A percentile compares a stretch with the other conserved stretches of the same genome.
Conservation (phyloP, 1,140 invertebrate genomes). For the Drosophila nebulosa region DNA sequence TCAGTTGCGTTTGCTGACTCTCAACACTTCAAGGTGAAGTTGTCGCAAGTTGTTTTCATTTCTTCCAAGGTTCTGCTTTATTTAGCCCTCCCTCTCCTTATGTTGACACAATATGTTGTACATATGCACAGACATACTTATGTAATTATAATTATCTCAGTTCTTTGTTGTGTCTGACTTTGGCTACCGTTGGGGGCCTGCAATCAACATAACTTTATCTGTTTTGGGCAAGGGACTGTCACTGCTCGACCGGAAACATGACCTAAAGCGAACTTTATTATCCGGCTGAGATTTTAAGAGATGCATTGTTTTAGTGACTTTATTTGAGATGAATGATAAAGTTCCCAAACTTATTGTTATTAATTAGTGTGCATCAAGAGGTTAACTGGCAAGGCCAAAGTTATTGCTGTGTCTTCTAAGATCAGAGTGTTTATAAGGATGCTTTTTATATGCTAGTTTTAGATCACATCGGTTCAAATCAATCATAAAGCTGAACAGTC, state of each 20-base stretch:
- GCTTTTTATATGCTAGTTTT: no score
- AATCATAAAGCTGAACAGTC: no score
- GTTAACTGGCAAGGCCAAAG: neutral
- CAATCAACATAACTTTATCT: neutral
- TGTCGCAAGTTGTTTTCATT: neutral
- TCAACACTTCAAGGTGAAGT: conserved; percentile 8
- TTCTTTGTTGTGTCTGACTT: neutral
- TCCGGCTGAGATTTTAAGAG: neutral
- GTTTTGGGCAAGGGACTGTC: neutral
- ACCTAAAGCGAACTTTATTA: conserved; percentile 5
- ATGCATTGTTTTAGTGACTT: conserved; percentile 6
- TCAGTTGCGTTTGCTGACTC: neutral
- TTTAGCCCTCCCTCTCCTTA: neutral
- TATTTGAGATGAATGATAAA: neutral
- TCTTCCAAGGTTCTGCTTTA: neutral
- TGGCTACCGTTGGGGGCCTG: neutral
- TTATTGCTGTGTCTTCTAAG: neutral
- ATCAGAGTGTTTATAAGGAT: neutral
- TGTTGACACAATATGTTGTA: conserved; percentile 1
- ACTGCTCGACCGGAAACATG: neutral
- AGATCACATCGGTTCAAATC: no score
- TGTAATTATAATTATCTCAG: conserved; percentile 7
- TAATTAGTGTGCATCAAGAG: neutral
- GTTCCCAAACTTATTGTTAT: neutral
- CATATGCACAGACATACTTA: neutral